Conservation (phyloP, 2,113 vertebrate genomes). For the Hymenochirus boettgeri region DNA sequence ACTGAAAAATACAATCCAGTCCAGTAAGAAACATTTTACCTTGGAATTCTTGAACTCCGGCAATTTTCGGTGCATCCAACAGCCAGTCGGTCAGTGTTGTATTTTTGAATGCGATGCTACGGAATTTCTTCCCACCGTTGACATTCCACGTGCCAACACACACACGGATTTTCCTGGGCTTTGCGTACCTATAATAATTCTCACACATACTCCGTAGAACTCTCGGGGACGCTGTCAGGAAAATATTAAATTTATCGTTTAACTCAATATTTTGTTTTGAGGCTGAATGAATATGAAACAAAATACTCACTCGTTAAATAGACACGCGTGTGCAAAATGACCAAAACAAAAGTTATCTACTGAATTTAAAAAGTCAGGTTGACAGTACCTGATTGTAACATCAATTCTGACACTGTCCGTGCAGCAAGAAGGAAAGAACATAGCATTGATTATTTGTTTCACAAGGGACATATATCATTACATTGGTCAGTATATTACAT, state of each 20-base stretch:
- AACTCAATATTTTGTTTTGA: too few species aligned
- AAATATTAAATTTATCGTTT: slow-evolving; percentile 11
- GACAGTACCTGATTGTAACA: slow-evolving; percentile 98
- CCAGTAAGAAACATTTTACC: too few species aligned
- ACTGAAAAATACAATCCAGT: too few species aligned
- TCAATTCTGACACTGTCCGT: slow-evolving; percentile 91
- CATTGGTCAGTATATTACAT: too few species aligned
- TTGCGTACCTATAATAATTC: slow-evolving; percentile 87
- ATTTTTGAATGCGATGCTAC: slow-evolving; percentile 95
- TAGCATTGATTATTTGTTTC: not conserved
- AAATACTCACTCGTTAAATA: too few species aligned
- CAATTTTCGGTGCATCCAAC: slow-evolving; percentile 85
- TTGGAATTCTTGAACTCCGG: slow-evolving; percentile 84
- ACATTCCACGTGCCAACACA: slow-evolving; percentile 94
- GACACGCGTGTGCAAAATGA: too few species aligned
- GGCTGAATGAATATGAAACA: too few species aligned
- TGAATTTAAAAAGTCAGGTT: slow-evolving; percentile 1
- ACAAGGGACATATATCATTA: too few species aligned
- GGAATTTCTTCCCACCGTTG: slow-evolving; percentile 94
- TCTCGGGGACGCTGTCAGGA: slow-evolving; percentile 81
- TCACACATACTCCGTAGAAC: slow-evolving; percentile 94
- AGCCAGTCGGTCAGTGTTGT: slow-evolving; percentile 97
- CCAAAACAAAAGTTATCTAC: not conserved
- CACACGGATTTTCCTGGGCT: slow-evolving; percentile 82
- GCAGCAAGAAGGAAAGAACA: slow-evolving; percentile 56